Percentiles rank a stretch among this genome's conserved stretches.
Evolutionary conservation across 2,888 invertebrate species (phyloP).

Genomic region (Physocephala rufipes): DNA sequence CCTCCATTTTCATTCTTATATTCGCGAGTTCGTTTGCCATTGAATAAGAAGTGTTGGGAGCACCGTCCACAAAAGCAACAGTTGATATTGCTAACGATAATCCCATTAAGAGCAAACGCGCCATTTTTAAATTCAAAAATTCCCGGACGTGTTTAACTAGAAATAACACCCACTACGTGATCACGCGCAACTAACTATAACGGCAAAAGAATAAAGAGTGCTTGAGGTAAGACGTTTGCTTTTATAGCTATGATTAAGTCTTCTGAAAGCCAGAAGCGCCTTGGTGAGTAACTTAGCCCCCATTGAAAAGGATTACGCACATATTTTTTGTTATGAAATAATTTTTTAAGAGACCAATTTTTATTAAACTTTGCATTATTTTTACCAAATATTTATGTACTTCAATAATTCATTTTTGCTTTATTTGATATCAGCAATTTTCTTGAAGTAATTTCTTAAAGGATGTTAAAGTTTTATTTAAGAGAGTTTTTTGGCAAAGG

Average conservation of each 20-base stretch:
- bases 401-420: too few relatives aligned
- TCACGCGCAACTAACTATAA: conserved; percentile 25
- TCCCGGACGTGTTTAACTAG: conserved; percentile 9
- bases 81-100: conserved; percentile 44
- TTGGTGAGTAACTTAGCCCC: too few relatives aligned
- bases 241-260: conserved; percentile 48
- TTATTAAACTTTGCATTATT: too few relatives aligned
- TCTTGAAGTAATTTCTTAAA: too few relatives aligned
- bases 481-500: too few relatives aligned
- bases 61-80: conserved; percentile 41
- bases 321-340: too few relatives aligned
- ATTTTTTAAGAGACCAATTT: too few relatives aligned
- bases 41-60: conserved; percentile 38
- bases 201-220: conserved; percentile 45
- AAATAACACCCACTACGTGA: not conserved
- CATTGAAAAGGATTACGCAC: too few relatives aligned
- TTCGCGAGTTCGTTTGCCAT: conserved; percentile 39
- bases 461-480: too few relatives aligned
- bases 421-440: too few relatives aligned
- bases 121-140: conserved; percentile 37
- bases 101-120: conserved; percentile 45
- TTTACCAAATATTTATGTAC: too few relatives aligned
- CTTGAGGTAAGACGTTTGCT: conserved; percentile 42
- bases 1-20: conserved; percentile 35
- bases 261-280: not conserved